Evolutionary conservation across 30 jellyfish, hydroid and myxozoan species (phyloP).

Genomic region (Thelohanellus kitauei): DNA sequence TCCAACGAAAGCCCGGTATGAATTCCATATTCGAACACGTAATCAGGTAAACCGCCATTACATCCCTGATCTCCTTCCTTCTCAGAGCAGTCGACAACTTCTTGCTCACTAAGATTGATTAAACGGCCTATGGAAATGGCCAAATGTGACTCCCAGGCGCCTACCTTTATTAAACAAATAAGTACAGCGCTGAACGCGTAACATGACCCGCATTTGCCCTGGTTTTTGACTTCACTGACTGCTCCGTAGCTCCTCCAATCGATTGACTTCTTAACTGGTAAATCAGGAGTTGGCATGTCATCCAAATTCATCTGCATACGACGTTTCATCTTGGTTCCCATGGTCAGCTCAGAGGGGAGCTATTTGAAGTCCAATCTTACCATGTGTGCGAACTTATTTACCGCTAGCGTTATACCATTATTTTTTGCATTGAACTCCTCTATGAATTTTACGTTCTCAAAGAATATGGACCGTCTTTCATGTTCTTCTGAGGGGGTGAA

Average conservation of each 20-base stretch:
- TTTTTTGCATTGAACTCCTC: too few relatives aligned
- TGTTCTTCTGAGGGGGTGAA: too few relatives aligned
- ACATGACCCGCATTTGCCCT: slow-evolving; percentile 92
- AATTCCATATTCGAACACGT: slow-evolving; percentile 36
- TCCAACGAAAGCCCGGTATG: too few relatives aligned
- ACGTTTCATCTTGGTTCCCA: neutral
- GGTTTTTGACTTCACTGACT: slow-evolving; percentile 66
- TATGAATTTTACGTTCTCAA: too few relatives aligned
- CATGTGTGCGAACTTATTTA: too few relatives aligned
- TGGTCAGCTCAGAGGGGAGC: neutral
- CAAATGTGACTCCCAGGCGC: neutral
- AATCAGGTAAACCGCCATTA: slow-evolving; percentile 86
- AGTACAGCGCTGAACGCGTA: slow-evolving; percentile 68
- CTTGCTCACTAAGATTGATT: slow-evolving; percentile 36
- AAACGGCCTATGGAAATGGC: neutral
- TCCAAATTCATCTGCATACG: too few relatives aligned
- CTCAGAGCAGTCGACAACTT: slow-evolving; percentile 39
- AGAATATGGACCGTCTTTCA: too few relatives aligned
- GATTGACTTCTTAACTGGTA: too few relatives aligned
- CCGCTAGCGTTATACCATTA: too few relatives aligned
- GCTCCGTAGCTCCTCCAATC: slow-evolving; percentile 72
- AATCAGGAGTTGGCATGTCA: too few relatives aligned
- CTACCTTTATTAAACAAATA: neutral
- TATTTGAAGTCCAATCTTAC: neutral
- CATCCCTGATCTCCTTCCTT: slow-evolving; percentile 64